Evolutionary conservation across 1,140 invertebrate species (phyloP), one percentile per base, ranked within the genome.

Genomic region (Nymphalis io): DNA sequence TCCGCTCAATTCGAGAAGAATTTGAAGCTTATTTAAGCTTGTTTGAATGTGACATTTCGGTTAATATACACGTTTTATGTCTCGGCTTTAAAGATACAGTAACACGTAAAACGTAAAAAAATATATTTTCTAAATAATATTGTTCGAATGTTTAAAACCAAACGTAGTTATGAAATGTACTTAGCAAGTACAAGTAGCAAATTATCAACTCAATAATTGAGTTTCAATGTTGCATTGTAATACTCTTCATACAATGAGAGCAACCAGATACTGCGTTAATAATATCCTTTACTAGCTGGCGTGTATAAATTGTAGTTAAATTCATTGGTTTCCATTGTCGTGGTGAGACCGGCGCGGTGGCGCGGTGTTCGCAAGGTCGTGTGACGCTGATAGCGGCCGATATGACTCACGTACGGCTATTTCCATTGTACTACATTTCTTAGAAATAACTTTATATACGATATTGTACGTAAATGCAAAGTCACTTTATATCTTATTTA

Each of bases 321-420:
- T 59, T 38, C 59, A 16, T 18, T 20, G 6, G 13, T 23, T 20
- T 21, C 59, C 33, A 61, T 61, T 61, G 60, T 61, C 15, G 58
- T 60, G 16, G 39, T 60, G 57, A 33, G 57, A 59, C 6, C 57
- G 57, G 12, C 57, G 57, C 33, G n/a, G n/a, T n/a, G n/a, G n/a
- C n/a, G 38, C 38, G 40, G 40, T 15, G 40, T 3, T 42, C 16
- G 60, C 60, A 61, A 61, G 60, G 60, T 46, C 60, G 46, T 2
- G 5, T 8, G 27, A 8, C 27, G 27, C 27, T 33, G 27, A 33
- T 33, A 33, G 27, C 46, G 42, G 20, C 20, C 20, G 27, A 23
- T 15, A n/a, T 61, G 60, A 61, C 60, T 61, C 60, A 61, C 60
- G 21, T 11, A 20, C 40, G 59, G 59, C 20, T 61, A 46, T 44